Evolutionary conservation across 53 echinoderm and acorn worm species (phyloP).

Genomic region (Luidia sarsii): DNA sequence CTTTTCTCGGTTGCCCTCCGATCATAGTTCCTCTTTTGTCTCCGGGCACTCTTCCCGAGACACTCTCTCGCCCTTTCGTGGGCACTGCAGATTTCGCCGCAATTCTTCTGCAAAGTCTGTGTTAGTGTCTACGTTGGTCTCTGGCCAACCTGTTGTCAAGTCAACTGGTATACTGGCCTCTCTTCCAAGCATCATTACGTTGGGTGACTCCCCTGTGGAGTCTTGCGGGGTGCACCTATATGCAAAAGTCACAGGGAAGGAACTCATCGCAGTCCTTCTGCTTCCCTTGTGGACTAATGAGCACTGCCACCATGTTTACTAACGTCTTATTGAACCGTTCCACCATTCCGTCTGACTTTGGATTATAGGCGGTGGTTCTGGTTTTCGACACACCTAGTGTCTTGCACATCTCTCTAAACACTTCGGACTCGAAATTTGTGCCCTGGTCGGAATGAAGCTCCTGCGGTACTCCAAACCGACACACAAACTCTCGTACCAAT

Average conservation of each 20-base stretch:
- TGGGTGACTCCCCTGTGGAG: background rate
- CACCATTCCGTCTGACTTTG: background rate
- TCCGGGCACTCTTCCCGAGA: conserved; percentile 5
- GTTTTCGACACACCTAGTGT: background rate
- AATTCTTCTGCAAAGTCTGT: background rate
- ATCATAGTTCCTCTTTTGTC: conserved; percentile 13
- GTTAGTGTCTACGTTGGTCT: background rate
- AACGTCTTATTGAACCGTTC: background rate
- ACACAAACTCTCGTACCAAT: background rate
- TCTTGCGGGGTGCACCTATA: conserved; percentile 12
- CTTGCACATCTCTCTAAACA: background rate
- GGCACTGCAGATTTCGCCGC: conserved; percentile 2
- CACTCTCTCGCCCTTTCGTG: background rate
- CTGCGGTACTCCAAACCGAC: background rate
- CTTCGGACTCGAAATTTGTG: background rate
- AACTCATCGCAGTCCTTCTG: too few species aligned
- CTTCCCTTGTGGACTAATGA: too few species aligned
- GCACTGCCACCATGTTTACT: too few species aligned
- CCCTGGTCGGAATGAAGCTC: background rate
- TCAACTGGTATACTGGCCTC: background rate
- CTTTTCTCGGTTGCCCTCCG: background rate
- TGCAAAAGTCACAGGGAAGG: background rate
- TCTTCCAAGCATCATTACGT: conserved; percentile 14
- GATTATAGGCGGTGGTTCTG: background rate
- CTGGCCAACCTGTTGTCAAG: background rate